Evolutionary conservation across 2,888 invertebrate species (phyloP), one percentile per base, ranked within the genome.

Genomic region (Sycophila texana): DNA sequence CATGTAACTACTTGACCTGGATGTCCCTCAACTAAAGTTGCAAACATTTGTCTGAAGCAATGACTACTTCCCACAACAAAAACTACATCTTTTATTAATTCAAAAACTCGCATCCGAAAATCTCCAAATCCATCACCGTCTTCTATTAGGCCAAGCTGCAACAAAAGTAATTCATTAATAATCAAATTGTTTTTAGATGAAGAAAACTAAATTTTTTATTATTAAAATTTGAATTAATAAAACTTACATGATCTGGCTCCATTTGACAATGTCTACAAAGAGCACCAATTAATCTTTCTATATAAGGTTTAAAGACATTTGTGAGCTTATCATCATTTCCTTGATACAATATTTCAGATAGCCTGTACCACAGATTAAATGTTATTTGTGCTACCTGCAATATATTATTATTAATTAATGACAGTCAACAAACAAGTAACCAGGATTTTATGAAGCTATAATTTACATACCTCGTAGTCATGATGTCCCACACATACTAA

Each of bases 341-440:
- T 85, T 97, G 95, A 90, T 98, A 99, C 4, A 99, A 92, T 86
- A 96, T 95, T 91, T 99, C 99, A 4, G 99, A 98, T 53, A 99
- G 91, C 39, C 97, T 94, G 91, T 98, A 99, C 99, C 99, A 99
- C 79, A 99, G 93, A 91, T 97, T 97, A 89, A 99, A 99, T 1
- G 99, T 98, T 84, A 99, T 97, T 86, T 94, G 94, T 14, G 94
- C 93, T 16, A 95, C 93, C 94, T 94, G 86, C 51, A 86, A 81
- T 77, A 67, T n/a, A 13, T 18, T 1, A 47, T 63, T 63, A 63
- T 47, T 39, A 30, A 74, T 57, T 47, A 18, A 71, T 63, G 49
- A 22, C 10, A 77, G 61, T 77, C 18, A 7, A 39, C 0, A 71
- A 22, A 60, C 82, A 84, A 51, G 61, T 70, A 58, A 51, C 55